These are phyloP conservation scores for Aspidiotus destructor DNA, from an alignment of 2,888 invertebrate species.

Conservation along the genomic window DNA sequence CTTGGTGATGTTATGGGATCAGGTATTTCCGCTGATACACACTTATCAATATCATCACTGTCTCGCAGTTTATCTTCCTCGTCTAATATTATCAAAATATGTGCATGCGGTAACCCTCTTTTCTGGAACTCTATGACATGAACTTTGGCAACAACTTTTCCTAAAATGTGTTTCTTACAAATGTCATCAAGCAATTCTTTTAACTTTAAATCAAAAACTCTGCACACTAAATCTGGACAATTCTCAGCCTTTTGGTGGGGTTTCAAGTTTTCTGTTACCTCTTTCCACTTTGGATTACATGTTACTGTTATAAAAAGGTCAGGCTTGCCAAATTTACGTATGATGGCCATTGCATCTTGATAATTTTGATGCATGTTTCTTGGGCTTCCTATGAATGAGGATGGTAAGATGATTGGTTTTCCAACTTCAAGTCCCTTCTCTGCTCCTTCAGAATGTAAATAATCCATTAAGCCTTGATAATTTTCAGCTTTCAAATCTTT, in stretches of 20 bases:
- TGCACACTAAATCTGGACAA: conserved; percentile 11
- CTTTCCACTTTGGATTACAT: conserved; percentile 39
- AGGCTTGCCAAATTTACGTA: conserved; percentile 38
- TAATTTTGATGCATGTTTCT: conserved; percentile 39
- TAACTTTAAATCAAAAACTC: conserved; percentile 17
- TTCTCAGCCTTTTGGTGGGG: conserved; percentile 33
- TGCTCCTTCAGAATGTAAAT: no score
- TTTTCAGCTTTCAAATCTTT: no score
- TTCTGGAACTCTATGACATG: conserved; percentile 17
- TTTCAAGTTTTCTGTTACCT: conserved; percentile 36
- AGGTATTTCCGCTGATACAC: conserved; percentile 38
- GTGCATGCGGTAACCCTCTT: conserved; percentile 14
- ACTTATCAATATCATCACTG: not conserved
- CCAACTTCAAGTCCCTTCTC: no score
- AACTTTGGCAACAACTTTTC: not conserved
- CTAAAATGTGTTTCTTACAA: not conserved
- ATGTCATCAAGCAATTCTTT: not conserved
- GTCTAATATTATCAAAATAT: conserved; percentile 1
- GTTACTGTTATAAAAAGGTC: conserved; percentile 39
- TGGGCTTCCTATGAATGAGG: conserved; percentile 39
- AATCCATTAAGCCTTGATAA: no score
- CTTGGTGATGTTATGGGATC: conserved; percentile 37
- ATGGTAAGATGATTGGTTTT: conserved; percentile 39
- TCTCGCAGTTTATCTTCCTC: not conserved
- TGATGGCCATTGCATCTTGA: conserved; percentile 40